phyloP scores from a whole-genome alignment of 2,797 vertebrate species.

The Lutjanus campechanus region DNA sequence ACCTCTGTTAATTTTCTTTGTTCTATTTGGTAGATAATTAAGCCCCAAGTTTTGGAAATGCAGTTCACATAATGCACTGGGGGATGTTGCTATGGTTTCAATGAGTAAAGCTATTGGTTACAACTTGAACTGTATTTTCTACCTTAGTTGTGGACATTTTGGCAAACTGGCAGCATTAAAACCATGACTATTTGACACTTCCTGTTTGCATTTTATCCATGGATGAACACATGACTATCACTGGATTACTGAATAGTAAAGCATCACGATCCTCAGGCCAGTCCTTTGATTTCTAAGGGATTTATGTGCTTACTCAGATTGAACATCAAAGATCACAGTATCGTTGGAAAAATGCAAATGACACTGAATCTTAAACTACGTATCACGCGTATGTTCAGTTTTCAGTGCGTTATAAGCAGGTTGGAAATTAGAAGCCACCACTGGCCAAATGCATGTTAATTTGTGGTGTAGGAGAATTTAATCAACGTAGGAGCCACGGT shows the following conservation, averaged over 20 bases:
- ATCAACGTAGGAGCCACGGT: too few species aligned
- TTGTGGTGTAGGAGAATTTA: too few species aligned
- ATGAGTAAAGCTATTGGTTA: too few species aligned
- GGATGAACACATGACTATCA: neutral
- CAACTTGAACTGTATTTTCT: too few species aligned
- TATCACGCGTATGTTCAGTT: too few species aligned
- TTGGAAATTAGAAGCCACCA: too few species aligned
- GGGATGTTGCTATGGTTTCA: neutral
- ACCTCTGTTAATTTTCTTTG: neutral
- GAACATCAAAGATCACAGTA: neutral
- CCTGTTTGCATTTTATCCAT: neutral
- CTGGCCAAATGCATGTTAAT: too few species aligned
- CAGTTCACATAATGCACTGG: neutral
- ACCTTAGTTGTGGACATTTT: too few species aligned
- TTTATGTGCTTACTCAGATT: neutral
- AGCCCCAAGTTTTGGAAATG: neutral
- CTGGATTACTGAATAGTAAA: neutral
- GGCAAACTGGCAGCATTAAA: neutral
- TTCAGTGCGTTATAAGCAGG: too few species aligned
- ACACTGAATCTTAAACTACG: too few species aligned
- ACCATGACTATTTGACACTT: neutral
- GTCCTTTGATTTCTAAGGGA: neutral
- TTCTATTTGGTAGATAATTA: neutral
- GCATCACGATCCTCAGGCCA: neutral
- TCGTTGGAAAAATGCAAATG: neutral